A percentile compares a stretch with the other conserved stretches of the same genome.
Conservation (phyloP, 2,888 invertebrate genomes). For the Dyspetes luteomarginatus region DNA sequence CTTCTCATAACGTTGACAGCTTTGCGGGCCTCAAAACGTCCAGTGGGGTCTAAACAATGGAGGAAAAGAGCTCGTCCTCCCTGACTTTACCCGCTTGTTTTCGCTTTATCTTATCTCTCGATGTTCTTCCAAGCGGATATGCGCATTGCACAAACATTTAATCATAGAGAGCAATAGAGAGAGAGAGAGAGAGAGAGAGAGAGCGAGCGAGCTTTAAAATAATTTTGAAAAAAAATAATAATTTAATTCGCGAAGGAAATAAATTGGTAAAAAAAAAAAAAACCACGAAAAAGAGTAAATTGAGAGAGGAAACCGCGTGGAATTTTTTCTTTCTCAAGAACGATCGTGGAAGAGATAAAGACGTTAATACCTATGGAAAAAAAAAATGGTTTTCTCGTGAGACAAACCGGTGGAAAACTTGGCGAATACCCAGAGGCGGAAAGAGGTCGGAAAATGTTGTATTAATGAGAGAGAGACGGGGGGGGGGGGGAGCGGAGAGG, state of each 20-base stretch:
- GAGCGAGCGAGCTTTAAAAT: too few species aligned
- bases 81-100: not conserved
- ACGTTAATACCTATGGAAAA: conserved; percentile 3
- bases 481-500: too few species aligned
- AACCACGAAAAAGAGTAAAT: too few species aligned
- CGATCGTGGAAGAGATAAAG: conserved; percentile 18
- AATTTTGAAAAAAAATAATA: conserved; percentile 1
- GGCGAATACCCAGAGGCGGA: too few species aligned
- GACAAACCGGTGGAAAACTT: too few species aligned
- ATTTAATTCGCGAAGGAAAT: not conserved
- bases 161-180: not conserved
- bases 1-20: not conserved
- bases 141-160: not conserved
- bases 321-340: conserved; percentile 4
- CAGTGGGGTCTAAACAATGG: conserved; percentile 9
- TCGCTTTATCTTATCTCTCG: not conserved
- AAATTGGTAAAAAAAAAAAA: not conserved
- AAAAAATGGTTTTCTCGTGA: not conserved
- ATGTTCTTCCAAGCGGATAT: not conserved
- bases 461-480: too few species aligned
- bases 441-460: too few species aligned
- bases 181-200: not conserved
- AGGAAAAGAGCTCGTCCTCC: not conserved
- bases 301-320: conserved; percentile 2
- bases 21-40: not conserved